These are phyloP conservation scores for Coelogynopora nodosa DNA, from an alignment of 2,888 invertebrate genomes.

Conservation along the genomic window DNA sequence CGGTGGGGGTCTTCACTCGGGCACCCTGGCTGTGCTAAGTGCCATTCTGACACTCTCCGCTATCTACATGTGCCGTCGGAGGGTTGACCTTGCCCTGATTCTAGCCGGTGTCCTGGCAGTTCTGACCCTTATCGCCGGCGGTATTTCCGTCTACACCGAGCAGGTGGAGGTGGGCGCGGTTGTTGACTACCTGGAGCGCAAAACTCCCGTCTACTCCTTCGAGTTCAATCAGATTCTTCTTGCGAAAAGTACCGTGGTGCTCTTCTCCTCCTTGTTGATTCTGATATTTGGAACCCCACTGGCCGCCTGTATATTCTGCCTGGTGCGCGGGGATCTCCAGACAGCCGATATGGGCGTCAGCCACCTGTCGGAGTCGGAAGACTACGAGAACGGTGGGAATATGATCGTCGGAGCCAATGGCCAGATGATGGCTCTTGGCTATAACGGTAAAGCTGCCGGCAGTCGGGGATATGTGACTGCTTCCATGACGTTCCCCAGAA, in stretches of 20 bases:
- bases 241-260: slow-evolving; percentile 30
- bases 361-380: not conserved
- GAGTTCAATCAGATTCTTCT: not conserved
- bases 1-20: slow-evolving; percentile 35
- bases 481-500: not conserved
- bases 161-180: slow-evolving; percentile 7
- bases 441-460: not conserved
- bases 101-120: not conserved
- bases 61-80: not conserved
- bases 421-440: not conserved
- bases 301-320: not conserved
- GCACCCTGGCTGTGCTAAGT: slow-evolving; percentile 4
- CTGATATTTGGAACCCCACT: slow-evolving; percentile 27
- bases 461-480: not conserved
- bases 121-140: slow-evolving; percentile 9
- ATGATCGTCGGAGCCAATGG: too few relatives aligned
- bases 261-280: slow-evolving; percentile 28
- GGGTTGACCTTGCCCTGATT: not conserved
- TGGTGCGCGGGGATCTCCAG: slow-evolving; percentile 5
- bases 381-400: not conserved
- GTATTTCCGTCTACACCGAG: slow-evolving; percentile 29
- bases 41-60: slow-evolving; percentile 2
- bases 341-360: not conserved
- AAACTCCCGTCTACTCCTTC: not conserved
- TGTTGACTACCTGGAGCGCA: slow-evolving; percentile 11